Conservation (phyloP, 2,113 vertebrate genomes). For the Zosterops pallidus region DNA sequence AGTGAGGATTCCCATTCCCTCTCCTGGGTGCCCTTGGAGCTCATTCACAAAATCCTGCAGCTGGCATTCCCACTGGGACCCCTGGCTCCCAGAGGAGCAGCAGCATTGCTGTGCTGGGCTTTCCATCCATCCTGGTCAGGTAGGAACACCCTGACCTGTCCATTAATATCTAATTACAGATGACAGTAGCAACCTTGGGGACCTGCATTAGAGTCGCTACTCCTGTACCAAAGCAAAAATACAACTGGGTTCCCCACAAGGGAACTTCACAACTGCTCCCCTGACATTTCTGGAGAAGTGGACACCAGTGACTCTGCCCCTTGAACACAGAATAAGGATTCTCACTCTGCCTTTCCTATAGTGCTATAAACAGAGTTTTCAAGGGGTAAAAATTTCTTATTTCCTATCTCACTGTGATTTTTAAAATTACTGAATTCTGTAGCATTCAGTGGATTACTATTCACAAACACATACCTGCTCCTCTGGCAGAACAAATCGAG, state of each 20-base stretch:
- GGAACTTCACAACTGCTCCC: not conserved
- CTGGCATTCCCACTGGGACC: fast-evolving
- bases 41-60: not conserved
- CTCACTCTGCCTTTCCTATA: not conserved
- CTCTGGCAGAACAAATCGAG: not conserved
- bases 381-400: not conserved
- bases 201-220: not conserved
- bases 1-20: not conserved
- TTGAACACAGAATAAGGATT: not conserved
- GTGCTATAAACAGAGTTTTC: not conserved
- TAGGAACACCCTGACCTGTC: not conserved
- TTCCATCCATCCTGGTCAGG: not conserved
- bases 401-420: not conserved
- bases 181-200: not conserved
- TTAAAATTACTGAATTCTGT: not conserved
- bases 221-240: not conserved
- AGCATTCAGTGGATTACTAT: not conserved
- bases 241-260: not conserved
- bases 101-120: not conserved
- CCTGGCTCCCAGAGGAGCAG: not conserved
- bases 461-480: constrained; percentile 17
- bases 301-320: not conserved
- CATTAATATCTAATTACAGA: not conserved
- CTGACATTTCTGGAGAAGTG: not conserved
- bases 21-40: not conserved